Evolutionary conservation across 2,888 invertebrate species (phyloP), one percentile per base, ranked within the genome.

Genomic region (Leptopilina syphax): DNA sequence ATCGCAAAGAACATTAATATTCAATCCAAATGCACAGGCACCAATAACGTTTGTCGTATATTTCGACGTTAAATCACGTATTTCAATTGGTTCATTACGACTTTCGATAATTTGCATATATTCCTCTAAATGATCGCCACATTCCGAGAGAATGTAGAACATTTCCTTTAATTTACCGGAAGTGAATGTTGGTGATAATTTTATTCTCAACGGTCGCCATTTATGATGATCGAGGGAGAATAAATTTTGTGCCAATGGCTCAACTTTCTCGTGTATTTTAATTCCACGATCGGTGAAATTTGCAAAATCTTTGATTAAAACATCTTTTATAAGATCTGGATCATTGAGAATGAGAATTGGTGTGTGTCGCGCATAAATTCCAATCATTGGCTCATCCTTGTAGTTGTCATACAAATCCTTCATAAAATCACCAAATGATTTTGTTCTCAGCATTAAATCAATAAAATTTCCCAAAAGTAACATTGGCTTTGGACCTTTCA

Each of bases 151-250:
- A 4, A 93, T 88, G 0, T 93, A 91, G 81, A 93, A 93, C 85
- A 93, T 92, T 0, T 92, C 88, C 83, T 93, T 94, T 34, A 93
- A 93, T 82, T 93, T 93, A 60, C 92, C 92, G 24, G 90, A 87
- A 1, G 94, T 93, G 24, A 94, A 92, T 0, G 92, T 92, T 0
- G 93, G 91, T 2, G 93, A 92, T 13, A 94, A 83, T 83, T 93
- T 93, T 1, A 90, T 88, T 4, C 94, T 90, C 1, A 92, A 87
- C 1, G 89, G 88, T 79, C 93, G 93, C 94, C 94, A 94, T 82
- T 91, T 87, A 13, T 92, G 89, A 0, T 93, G 93, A 10, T 90
- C 91, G 13, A 93, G 81, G 0, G 89, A 81, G 81, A 94, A 93
- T 8, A 85, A 27, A 78, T 84, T 93, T 76, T 91, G 90, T 3